A percentile compares a stretch with the other conserved stretches of the same genome.
Evolutionary conservation across 2,113 vertebrate genomes (phyloP).

Genomic region (Nibea coibor): DNA sequence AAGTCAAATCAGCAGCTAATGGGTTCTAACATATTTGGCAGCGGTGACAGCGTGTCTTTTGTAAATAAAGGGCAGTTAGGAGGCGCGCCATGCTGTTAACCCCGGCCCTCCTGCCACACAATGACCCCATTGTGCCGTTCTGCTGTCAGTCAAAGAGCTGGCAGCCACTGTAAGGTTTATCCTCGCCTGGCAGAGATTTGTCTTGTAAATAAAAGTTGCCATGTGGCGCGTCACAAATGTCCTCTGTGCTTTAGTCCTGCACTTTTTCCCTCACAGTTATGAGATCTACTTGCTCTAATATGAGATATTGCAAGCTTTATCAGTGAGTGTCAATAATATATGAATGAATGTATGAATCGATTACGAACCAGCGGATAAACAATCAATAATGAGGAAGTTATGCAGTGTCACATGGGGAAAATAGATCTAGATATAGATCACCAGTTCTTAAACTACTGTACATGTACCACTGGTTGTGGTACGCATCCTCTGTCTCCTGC

Average conservation of each 20-base stretch:
- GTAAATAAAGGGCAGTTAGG: conserved; percentile 64
- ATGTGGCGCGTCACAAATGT: neutral
- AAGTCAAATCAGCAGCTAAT: conserved; percentile 67
- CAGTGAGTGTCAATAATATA: neutral
- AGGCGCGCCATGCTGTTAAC: conserved; percentile 44
- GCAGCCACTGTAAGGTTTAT: conserved; percentile 29
- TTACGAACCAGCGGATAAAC: too few relatives aligned
- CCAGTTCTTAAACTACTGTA: too few relatives aligned
- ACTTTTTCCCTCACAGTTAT: neutral
- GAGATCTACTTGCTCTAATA: neutral
- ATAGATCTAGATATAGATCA: too few relatives aligned
- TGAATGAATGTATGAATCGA: neutral
- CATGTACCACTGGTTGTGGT: too few relatives aligned
- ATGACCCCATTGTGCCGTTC: conserved; percentile 42
- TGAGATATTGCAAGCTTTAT: neutral
- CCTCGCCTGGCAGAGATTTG: conserved; percentile 18
- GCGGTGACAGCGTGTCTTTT: conserved; percentile 42
- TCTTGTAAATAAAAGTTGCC: conserved; percentile 18
- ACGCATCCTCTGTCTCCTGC: too few relatives aligned
- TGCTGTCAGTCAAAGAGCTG: conserved; percentile 53
- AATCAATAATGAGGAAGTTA: too few relatives aligned
- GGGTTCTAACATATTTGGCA: conserved; percentile 60
- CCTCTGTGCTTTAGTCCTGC: neutral
- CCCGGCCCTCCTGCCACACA: conserved; percentile 44
- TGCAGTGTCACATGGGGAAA: too few relatives aligned